Percentiles rank a stretch among this genome's conserved stretches.
These are phyloP conservation scores for Ginglymostoma cirratum DNA, from an alignment of 2,113 vertebrate genomes.

Conservation along the genomic window DNA sequence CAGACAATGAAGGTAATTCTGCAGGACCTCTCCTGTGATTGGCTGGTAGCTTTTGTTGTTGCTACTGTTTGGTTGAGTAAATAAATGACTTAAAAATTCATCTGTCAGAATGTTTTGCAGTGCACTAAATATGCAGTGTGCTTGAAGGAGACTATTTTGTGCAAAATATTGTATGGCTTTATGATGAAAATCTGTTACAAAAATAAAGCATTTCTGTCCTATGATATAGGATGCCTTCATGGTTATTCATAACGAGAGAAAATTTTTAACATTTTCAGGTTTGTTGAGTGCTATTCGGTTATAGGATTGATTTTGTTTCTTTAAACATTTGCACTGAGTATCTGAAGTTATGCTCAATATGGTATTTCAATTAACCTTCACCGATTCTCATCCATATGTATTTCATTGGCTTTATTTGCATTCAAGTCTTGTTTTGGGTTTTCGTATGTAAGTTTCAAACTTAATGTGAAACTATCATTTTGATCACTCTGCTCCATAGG, in stretches of 20 bases:
- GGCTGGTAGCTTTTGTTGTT: neutral
- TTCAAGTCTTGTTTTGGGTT: neutral
- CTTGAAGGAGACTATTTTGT: neutral
- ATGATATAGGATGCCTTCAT: neutral
- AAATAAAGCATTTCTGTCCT: neutral
- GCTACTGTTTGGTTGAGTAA: neutral
- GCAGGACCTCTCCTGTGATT: neutral
- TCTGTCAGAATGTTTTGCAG: neutral
- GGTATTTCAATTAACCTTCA: neutral
- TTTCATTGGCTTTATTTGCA: neutral
- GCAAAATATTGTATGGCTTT: neutral
- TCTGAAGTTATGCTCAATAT: neutral
- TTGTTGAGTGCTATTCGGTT: neutral
- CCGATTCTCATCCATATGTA: neutral
- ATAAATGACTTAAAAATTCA: neutral
- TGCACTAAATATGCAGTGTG: neutral
- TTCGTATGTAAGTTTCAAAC: neutral
- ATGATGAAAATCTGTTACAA: neutral
- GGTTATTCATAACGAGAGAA: too few species aligned
- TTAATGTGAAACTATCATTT: neutral
- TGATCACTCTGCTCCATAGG: neutral
- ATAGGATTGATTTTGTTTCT: neutral
- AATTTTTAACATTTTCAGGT: neutral
- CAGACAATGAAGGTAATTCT: conserved; percentile 70
- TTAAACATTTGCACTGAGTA: neutral